Percentiles rank a stretch among this genome's conserved stretches.
phyloP scores from a whole-genome alignment of 2,113 vertebrate genomes.

The Bos taurus region ARS-UCD2.0 NC_037346.1:19426001-19426500 shows the following conservation, averaged over 20 bases:
- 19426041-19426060: neutral
- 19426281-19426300: neutral
- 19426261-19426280: neutral
- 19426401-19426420: neutral
- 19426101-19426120: neutral
- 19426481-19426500: neutral
- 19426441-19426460: neutral
- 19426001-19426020: neutral
- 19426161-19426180: neutral
- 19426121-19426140: neutral
- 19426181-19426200: neutral
- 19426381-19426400: neutral
- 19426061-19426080: neutral
- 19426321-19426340: neutral
- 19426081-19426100: neutral
- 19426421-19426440: neutral
- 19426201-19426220: neutral
- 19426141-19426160: neutral
- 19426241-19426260: neutral
- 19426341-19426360: neutral
- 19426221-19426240: neutral
- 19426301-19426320: neutral
- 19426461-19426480: neutral
- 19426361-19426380: rapidly evolving
- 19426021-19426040: neutral